phyloP scores from a whole-genome alignment of 53 echinoderm and acorn worm species.

The Glandiceps talaboti region DNA sequence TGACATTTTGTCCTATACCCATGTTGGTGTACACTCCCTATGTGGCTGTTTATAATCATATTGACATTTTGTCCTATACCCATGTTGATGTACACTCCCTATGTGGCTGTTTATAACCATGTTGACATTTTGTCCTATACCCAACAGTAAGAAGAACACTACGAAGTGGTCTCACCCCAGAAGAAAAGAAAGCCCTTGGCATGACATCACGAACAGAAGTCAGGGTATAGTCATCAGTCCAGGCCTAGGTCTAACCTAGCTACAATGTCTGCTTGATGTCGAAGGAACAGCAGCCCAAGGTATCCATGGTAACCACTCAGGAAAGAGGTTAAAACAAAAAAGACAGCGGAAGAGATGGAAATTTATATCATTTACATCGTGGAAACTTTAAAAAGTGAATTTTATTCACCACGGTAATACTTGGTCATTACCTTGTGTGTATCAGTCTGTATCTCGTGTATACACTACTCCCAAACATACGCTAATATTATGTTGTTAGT shows the following conservation, averaged over 20 bases:
- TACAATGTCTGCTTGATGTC: background rate
- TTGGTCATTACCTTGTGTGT: too few species aligned
- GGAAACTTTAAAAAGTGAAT: background rate
- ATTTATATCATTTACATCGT: background rate
- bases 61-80: too few species aligned
- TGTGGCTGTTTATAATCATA: background rate
- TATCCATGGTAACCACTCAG: background rate
- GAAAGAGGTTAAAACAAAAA: background rate
- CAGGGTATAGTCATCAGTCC: conserved; percentile 1
- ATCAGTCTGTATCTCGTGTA: too few species aligned
- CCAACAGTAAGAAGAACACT: conserved; percentile 72
- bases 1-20: background rate
- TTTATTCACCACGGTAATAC: too few species aligned
- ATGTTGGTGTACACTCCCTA: background rate
- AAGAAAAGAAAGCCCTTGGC: conserved; percentile 75
- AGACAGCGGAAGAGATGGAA: background rate
- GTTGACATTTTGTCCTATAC: too few species aligned
- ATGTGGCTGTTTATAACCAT: background rate
- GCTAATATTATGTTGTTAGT: too few species aligned
- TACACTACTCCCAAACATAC: too few species aligned
- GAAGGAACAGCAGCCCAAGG: background rate
- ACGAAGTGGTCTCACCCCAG: conserved; percentile 83
- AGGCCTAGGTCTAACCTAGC: background rate
- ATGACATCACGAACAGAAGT: conserved; percentile 22
- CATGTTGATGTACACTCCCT: background rate